phyloP scores from a whole-genome alignment of 2,888 invertebrate genomes.

The Dynastes grantii region DNA sequence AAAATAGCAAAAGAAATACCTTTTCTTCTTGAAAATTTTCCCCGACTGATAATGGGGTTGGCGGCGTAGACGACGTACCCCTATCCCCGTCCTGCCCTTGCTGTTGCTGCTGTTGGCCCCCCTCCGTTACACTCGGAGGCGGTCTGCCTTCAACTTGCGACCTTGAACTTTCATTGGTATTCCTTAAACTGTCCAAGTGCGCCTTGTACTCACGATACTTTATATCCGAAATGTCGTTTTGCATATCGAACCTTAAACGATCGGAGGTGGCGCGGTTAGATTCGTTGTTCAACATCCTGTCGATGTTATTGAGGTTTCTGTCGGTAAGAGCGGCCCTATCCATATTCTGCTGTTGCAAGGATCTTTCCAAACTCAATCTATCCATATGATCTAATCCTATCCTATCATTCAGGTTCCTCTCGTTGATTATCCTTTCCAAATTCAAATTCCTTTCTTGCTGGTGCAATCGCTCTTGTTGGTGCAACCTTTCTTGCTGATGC shows the following conservation, averaged over 20 bases:
- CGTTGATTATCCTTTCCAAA: slow-evolving; percentile 66
- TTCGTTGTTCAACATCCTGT: slow-evolving; percentile 50
- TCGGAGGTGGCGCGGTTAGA: slow-evolving; percentile 39
- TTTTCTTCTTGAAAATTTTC: slow-evolving; percentile 71
- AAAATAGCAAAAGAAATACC: slow-evolving; percentile 60
- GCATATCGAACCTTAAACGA: slow-evolving; percentile 56
- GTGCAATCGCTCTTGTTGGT: slow-evolving; percentile 58
- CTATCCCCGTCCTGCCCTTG: slow-evolving; percentile 59
- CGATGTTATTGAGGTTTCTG: slow-evolving; percentile 63
- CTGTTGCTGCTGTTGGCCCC: slow-evolving; percentile 28
- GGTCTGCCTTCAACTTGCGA: slow-evolving; percentile 58
- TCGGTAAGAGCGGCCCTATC: slow-evolving; percentile 64
- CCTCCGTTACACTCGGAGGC: slow-evolving; percentile 17
- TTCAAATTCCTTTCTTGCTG: slow-evolving; percentile 64
- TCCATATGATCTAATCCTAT: slow-evolving; percentile 62
- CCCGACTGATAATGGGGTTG: slow-evolving; percentile 70
- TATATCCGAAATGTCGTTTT: slow-evolving; percentile 64
- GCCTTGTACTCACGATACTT: slow-evolving; percentile 70
- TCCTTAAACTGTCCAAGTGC: slow-evolving; percentile 69
- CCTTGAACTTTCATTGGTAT: slow-evolving; percentile 61
- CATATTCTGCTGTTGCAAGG: slow-evolving; percentile 63
- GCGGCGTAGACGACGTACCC: slow-evolving; percentile 69
- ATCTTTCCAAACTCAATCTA: slow-evolving; percentile 65
- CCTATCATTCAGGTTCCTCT: slow-evolving; percentile 57
- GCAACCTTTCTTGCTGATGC: slow-evolving; percentile 51